Base-by-base conservation (phyloP, 2,888 invertebrate species). In the Drosophila emarginata region DNA sequence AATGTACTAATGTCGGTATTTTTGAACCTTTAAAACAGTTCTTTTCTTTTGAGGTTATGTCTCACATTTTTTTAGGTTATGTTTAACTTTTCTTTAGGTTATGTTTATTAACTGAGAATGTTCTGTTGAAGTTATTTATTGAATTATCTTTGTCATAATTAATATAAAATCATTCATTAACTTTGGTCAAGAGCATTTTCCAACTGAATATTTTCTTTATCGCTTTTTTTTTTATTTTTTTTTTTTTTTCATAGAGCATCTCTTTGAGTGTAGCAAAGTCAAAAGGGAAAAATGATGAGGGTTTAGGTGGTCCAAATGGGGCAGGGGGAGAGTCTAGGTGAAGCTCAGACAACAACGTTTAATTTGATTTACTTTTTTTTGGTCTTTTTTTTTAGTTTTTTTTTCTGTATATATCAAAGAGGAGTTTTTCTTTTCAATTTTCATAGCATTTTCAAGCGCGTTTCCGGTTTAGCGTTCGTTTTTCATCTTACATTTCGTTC, bases 281-380 rank as follows among this genome's bases (percentile, higher is more conserved):
- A 68, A 52, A 64, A 32, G 57, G 12, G 23, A 14, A 26, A 5
- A 5, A 26, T 26, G 6, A 26, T 26, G 26, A 26, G 26, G 3
- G 15, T 40, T 0, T 40, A 40, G 15, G 45, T 45, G 45, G 45
- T 45, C 45, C 45, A 58, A 28, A 63, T 67, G 12, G 37, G 15
- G 53, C 26, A 15, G 26, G 53, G 45, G 11, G 32, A 15, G 58
- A 23, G 11, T 59, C 23, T 15, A 14, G 58, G 9, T 15, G 64
- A 51, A 61, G 74, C 77, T 79, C 67, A 77, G 74, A 72, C 77
- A 79, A 77, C 71, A 82, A 85, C 89, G 74, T 72, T 81, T 36
- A 70, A 64, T 70, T 77, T 50, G 51, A 65, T 45, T 72, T 51
- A 37, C 26, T 26, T 26, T 26, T 26, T 50, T 40, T 53, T 21